Percentiles rank a stretch among this genome's conserved stretches.
Evolutionary conservation across 2,888 invertebrate genomes (phyloP).

Genomic region (Polyommatus icarus): DNA sequence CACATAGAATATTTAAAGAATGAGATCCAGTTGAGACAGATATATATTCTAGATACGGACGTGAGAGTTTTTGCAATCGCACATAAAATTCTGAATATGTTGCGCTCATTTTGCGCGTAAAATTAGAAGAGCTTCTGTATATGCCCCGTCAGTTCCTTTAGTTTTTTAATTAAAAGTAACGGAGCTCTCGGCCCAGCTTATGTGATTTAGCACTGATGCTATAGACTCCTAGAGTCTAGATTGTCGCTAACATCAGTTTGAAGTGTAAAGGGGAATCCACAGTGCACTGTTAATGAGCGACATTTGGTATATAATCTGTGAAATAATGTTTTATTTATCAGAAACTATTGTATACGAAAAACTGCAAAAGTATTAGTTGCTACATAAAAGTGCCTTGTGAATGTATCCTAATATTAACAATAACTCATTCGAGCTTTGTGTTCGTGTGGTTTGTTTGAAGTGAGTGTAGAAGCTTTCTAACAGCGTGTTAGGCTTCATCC

Average conservation of each 20-base stretch:
- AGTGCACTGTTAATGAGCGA: background rate
- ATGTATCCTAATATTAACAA: slow-evolving; percentile 46
- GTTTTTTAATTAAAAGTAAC: background rate
- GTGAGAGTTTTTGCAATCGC: too few species aligned
- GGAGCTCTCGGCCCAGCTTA: background rate
- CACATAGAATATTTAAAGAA: too few species aligned
- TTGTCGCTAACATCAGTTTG: slow-evolving; percentile 1
- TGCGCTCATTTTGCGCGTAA: background rate
- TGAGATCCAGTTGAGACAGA: too few species aligned
- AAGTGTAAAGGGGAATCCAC: background rate
- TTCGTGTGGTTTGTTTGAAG: slow-evolving; percentile 51
- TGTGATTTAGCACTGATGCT: slow-evolving; percentile 6
- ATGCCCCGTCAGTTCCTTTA: background rate
- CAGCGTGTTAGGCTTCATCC: too few species aligned
- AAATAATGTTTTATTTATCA: background rate
- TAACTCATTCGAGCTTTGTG: slow-evolving; percentile 50
- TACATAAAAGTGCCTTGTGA: background rate
- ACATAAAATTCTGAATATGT: background rate
- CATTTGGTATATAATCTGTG: background rate
- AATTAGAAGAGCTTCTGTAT: background rate
- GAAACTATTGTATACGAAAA: background rate
- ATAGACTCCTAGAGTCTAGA: background rate
- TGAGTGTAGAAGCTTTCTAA: slow-evolving; percentile 48
- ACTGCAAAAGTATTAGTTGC: background rate
- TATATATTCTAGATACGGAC: too few species aligned